phyloP scores from a whole-genome alignment of 53 echinoderm and acorn worm species.

The Holothuria scabra region DNA sequence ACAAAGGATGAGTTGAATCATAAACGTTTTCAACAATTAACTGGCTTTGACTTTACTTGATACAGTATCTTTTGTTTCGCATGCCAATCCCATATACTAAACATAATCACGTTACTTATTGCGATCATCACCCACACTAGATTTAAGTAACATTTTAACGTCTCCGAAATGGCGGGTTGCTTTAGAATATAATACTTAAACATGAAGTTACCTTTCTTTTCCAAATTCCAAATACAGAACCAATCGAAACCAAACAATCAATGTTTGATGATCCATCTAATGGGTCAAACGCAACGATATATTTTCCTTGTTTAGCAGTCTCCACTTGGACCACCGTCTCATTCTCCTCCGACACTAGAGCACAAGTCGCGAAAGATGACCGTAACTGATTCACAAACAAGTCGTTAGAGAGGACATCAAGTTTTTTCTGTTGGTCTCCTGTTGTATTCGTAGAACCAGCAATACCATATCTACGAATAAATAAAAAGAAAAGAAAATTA shows the following conservation, averaged over 20 bases:
- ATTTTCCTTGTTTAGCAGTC: slow-evolving; percentile 77
- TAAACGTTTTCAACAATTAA: too few species aligned
- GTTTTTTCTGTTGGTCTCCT: slow-evolving; percentile 97
- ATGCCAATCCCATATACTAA: too few species aligned
- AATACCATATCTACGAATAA: slow-evolving; percentile 78
- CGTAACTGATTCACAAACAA: slow-evolving; percentile 87
- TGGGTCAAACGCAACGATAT: slow-evolving; percentile 98
- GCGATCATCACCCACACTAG: too few species aligned
- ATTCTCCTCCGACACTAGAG: slow-evolving; percentile 90
- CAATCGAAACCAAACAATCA: slow-evolving; percentile 96
- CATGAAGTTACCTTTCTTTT: slow-evolving; percentile 75
- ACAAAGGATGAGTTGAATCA: too few species aligned
- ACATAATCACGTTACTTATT: too few species aligned
- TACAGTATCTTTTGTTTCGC: too few species aligned
- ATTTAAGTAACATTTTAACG: too few species aligned
- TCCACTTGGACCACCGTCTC: slow-evolving; percentile 88
- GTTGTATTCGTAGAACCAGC: slow-evolving; percentile 87
- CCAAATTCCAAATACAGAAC: slow-evolving; percentile 96
- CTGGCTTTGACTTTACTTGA: too few species aligned
- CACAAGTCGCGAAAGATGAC: slow-evolving; percentile 84
- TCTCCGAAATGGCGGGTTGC: too few species aligned
- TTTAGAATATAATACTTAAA: too few species aligned
- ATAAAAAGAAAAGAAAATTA: background rate
- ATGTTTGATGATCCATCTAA: slow-evolving; percentile 98
- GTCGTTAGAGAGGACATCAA: slow-evolving; percentile 96